These are phyloP conservation scores for Helicoverpa zea DNA, from an alignment of 1,140 invertebrate species.

Conservation along the genomic window DNA sequence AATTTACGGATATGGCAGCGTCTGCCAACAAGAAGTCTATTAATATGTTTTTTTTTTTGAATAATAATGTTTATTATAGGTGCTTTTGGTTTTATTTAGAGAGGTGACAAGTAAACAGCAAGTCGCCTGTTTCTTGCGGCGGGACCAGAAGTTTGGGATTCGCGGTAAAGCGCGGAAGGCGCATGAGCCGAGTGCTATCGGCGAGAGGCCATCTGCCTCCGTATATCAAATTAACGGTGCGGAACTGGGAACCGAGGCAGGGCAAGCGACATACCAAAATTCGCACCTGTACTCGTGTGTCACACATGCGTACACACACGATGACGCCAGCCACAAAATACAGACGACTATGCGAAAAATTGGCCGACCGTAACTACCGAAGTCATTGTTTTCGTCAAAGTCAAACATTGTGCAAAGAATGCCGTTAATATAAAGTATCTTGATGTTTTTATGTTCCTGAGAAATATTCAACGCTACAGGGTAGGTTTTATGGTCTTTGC, in stretches of 20 bases:
- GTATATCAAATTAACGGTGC: slow-evolving; percentile 78
- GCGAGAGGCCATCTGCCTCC: slow-evolving; percentile 74
- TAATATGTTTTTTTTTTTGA: neutral
- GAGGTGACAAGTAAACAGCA: neutral
- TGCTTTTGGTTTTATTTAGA: neutral
- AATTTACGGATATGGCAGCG: neutral
- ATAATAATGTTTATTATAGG: neutral
- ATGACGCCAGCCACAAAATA: neutral
- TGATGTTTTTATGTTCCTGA: slow-evolving; percentile 29
- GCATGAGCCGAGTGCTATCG: slow-evolving; percentile 52
- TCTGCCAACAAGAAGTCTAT: neutral
- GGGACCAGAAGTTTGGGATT: slow-evolving; percentile 41
- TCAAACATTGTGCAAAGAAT: slow-evolving; percentile 13
- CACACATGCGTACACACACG: slow-evolving; percentile 13
- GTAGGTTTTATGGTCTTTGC: slow-evolving; percentile 15
- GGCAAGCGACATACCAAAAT: slow-evolving; percentile 71
- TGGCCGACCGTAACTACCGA: slow-evolving; percentile 54
- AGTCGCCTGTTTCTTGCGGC: slow-evolving; percentile 32
- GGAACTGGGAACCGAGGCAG: slow-evolving; percentile 65
- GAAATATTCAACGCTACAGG: slow-evolving; percentile 23
- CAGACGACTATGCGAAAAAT: slow-evolving; percentile 53
- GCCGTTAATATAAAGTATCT: slow-evolving; percentile 29
- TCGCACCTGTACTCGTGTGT: slow-evolving; percentile 65
- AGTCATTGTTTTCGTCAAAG: slow-evolving; percentile 47
- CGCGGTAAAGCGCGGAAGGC: slow-evolving; percentile 54